Base-by-base conservation (phyloP, 2,888 invertebrate species). In the Andrena bicolor region DNA sequence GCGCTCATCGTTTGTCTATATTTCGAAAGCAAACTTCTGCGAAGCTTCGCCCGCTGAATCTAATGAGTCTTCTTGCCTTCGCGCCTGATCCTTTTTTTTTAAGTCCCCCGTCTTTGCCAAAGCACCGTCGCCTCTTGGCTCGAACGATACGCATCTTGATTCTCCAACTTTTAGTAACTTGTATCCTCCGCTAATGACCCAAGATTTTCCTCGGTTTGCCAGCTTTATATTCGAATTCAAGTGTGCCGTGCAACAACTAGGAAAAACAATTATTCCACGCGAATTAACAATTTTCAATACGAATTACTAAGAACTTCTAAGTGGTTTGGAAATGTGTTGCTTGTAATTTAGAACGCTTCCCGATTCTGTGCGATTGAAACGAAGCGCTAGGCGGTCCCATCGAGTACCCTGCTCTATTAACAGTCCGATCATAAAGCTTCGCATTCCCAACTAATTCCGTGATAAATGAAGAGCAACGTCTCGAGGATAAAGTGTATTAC, bases 21-120 rank as follows among this genome's bases (percentile, higher is more conserved):
- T 88, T 88, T 86, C 88, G 88, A 88, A 88, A 88, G 88, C 82
- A 82, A 88, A 86, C 85, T 86, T 86, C 81, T 58, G 53, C 77
- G 74, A 81, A 73, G 71, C 80, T 77, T 77, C 76, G 80, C 71
- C 68, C 79, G 68, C 79, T 65, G 85, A 86, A 88, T 86, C 88
- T 88, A 88, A 88, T 85, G 86, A 88, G 81, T 72, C 74, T 74
- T 70, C 63, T 63, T 35, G 60, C 78, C 48, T 35, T 80, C 74
- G 70, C 70, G 69, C 65, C 32, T 51, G 64, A 13, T 64, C 68
- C 30, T 41, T 76, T 63, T 61, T 23, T 76, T 76, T 53, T 20
- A 68, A 56, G 76, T 76, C 63, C 56, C 76, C 48, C 56, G 23
- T 32, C 26, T 32, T 48, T 30, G 10, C n/a, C 26, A 26, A n/a